phyloP scores from a whole-genome alignment of 2,888 invertebrate genomes.

The Drosophila nr. perissopoda region DNA sequence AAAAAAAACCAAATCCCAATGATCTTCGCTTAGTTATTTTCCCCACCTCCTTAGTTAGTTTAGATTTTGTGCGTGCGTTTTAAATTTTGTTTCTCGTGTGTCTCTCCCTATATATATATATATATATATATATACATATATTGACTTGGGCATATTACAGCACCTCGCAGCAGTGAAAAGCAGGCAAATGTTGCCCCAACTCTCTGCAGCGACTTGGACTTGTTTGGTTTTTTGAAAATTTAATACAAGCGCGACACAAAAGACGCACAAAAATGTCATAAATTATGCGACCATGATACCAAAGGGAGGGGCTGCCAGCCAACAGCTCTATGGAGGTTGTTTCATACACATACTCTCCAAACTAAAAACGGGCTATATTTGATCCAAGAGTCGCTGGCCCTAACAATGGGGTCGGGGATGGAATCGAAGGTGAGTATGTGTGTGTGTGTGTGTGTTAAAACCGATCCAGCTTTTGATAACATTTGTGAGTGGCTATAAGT shows the following conservation, averaged over 20 bases:
- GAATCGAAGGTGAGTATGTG: conserved; percentile 7
- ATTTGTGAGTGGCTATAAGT: not conserved
- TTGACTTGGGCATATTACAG: conserved; percentile 39
- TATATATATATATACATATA: not conserved
- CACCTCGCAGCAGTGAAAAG: conserved; percentile 58
- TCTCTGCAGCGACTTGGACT: conserved; percentile 49
- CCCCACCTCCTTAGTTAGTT: conserved; percentile 44
- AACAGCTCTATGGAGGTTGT: conserved; percentile 63
- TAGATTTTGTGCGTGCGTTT: conserved; percentile 74
- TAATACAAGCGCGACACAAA: conserved; percentile 82
- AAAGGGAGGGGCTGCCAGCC: conserved; percentile 67
- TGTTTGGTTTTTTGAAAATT: conserved; percentile 61
- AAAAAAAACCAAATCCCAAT: conserved; percentile 61
- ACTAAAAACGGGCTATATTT: conserved; percentile 44
- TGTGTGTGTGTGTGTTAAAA: conserved; percentile 3
- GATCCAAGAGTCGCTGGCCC: conserved; percentile 41
- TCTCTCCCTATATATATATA: conserved; percentile 3
- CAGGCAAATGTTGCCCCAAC: conserved; percentile 66
- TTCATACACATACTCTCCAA: conserved; percentile 25
- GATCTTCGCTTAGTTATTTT: conserved; percentile 68
- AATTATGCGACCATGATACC: conserved; percentile 78
- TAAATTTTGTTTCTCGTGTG: conserved; percentile 65
- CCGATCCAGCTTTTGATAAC: conserved; percentile 12
- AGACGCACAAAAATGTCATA: conserved; percentile 83
- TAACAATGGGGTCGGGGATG: conserved; percentile 23